Percentiles rank a stretch among this genome's conserved stretches.
phyloP scores from a whole-genome alignment of 2,113 vertebrate species.

The Prunella fulvescens region DNA sequence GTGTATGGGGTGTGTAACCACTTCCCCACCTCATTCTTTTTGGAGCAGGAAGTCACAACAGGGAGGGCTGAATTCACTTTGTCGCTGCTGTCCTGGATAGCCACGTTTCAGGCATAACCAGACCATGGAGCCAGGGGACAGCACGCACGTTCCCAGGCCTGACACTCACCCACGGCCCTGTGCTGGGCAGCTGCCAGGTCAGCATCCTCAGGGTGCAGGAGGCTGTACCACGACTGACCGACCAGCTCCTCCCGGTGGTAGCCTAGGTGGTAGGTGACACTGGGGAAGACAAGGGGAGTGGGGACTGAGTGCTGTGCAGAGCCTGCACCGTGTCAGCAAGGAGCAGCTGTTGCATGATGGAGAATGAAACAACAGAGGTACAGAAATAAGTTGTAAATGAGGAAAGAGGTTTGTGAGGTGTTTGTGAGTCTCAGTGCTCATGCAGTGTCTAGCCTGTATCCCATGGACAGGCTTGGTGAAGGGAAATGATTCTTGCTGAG shows the following conservation, averaged over 20 bases:
- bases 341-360: not conserved
- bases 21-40: not conserved
- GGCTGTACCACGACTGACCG: constrained; percentile 82
- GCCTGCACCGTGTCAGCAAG: not conserved
- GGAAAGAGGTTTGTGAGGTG: not conserved
- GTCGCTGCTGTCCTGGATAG: not conserved
- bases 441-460: not conserved
- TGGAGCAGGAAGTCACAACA: accelerated
- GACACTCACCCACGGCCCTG: constrained; percentile 72
- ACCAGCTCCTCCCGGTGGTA: constrained; percentile 72
- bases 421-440: not conserved
- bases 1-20: accelerated
- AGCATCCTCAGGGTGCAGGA: constrained; percentile 81
- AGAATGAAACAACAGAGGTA: not conserved
- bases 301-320: not conserved
- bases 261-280: constrained; percentile 76
- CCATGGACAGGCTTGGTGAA: not conserved
- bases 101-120: not conserved
- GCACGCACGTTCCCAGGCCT: accelerated
- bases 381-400: not conserved
- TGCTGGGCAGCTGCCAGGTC: constrained; percentile 63
- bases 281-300: not conserved
- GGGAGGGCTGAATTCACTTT: accelerated
- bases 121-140: not conserved
- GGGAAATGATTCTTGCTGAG: not conserved